Evolutionary conservation across 2,888 invertebrate species (phyloP).

Genomic region (Leptopilina drosophilae): DNA sequence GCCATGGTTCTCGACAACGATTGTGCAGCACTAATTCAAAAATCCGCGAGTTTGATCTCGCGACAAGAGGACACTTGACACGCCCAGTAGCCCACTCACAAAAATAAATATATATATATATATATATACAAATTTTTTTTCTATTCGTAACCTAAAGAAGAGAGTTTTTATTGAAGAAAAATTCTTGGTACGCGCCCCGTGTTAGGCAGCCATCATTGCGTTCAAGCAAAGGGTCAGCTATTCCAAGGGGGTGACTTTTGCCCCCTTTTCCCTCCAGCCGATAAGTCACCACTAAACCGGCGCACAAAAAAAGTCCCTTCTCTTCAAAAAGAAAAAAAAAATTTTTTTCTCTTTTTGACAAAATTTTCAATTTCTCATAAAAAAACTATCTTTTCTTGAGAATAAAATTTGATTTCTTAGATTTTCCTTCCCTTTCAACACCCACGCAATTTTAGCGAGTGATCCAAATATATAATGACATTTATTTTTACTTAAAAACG

Average conservation of each 20-base stretch:
- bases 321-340: background rate
- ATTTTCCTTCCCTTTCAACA: slow-evolving; percentile 2
- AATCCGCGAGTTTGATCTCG: slow-evolving; percentile 2
- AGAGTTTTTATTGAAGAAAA: slow-evolving; percentile 18
- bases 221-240: slow-evolving; percentile 70
- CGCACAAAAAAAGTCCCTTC: slow-evolving; percentile 10
- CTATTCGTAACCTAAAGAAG: slow-evolving; percentile 48
- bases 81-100: slow-evolving; percentile 18
- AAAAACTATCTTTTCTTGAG: too few relatives aligned
- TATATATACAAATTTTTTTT: slow-evolving; percentile 8
- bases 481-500: slow-evolving; percentile 70
- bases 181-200: slow-evolving; percentile 66
- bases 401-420: background rate
- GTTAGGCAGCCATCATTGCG: slow-evolving; percentile 75
- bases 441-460: slow-evolving; percentile 32
- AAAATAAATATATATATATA: background rate
- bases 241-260: slow-evolving; percentile 52
- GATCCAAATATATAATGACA: slow-evolving; percentile 69
- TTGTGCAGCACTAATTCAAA: slow-evolving; percentile 18
- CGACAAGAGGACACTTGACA: slow-evolving; percentile 5
- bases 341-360: too few relatives aligned
- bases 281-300: slow-evolving; percentile 8
- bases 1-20: slow-evolving; percentile 32
- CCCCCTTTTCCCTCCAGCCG: slow-evolving; percentile 2
- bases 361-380: too few relatives aligned